A percentile compares a stretch with the other conserved stretches of the same genome.
These are phyloP conservation scores for Bombyx huttoni DNA, from an alignment of 2,888 invertebrate species.

Conservation along the genomic window DNA sequence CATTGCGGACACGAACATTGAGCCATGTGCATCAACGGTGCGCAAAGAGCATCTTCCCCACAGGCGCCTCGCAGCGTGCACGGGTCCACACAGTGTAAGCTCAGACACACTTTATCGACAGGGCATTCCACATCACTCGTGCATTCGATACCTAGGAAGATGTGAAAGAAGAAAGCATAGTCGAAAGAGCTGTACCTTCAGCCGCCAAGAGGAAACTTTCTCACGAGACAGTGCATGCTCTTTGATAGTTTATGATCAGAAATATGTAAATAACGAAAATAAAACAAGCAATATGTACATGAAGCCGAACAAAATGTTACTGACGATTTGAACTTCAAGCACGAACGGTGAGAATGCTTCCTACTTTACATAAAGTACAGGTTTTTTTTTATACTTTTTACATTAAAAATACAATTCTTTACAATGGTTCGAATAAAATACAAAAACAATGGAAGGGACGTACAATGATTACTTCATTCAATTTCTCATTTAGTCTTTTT, in stretches of 20 bases:
- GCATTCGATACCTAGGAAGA: conserved; percentile 86
- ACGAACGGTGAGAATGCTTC: conserved; percentile 75
- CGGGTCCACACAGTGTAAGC: conserved; percentile 91
- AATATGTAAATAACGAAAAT: conserved; percentile 64
- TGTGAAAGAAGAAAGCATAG: conserved; percentile 73
- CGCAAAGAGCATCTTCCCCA: conserved; percentile 90
- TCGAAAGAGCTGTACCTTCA: conserved; percentile 85
- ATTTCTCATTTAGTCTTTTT: background rate
- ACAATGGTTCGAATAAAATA: background rate
- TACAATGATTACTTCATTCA: no score
- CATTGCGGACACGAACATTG: conserved; percentile 92
- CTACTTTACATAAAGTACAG: conserved; percentile 28
- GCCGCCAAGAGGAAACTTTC: conserved; percentile 90
- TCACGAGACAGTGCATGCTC: conserved; percentile 82
- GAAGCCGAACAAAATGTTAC: conserved; percentile 72
- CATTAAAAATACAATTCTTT: conserved; percentile 1
- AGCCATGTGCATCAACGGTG: conserved; percentile 86
- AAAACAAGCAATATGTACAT: conserved; percentile 77
- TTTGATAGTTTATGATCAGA: conserved; percentile 68
- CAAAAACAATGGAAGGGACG: background rate
- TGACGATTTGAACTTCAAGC: conserved; percentile 65
- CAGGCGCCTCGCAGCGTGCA: conserved; percentile 91
- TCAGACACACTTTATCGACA: conserved; percentile 92
- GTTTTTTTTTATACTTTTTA: background rate
- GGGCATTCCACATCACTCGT: conserved; percentile 92